Base-by-base conservation (phyloP, 2,888 invertebrate genomes). In the Diplolepis rosae region DNA sequence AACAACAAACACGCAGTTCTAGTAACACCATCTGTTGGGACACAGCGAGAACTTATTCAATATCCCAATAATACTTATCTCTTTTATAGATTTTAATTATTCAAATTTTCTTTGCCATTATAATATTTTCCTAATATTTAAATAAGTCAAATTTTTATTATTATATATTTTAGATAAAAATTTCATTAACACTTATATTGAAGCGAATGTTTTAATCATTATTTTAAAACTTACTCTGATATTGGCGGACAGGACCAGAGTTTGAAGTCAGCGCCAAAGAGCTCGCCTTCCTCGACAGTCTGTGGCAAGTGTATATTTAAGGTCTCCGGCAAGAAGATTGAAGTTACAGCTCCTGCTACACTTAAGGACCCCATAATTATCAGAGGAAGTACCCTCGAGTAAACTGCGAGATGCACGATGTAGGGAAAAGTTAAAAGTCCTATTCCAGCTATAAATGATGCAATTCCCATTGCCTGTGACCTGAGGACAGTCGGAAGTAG, bases 401-500 rank as follows among this genome's bases (percentile, higher is more conserved):
- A 92, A 0, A 91, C 90, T 0, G 92, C 91, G 88, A 93, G 84
- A 79, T 92, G 91, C 0, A 93, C 92, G 75, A 93, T 92, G 82
- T 93, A 92, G 0, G 93, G 93, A 51, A 92, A 92, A 0, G 92
- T 90, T 30, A 93, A 87, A 7, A 93, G 86, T 0, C 93, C 93
- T 27, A 92, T 86, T 1, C 93, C 93, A 1, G 92, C 90, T 78
- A 93, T 90, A 80, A 93, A 92, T 0, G 92, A 92, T 0, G 93
- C 91, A 32, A 93, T 91, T 0, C 92, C 93, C 92, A 93, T 93
- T 0, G 93, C 93, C 79, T 93, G 92, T 0, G 93, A 92, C 48
- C 93, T 88, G 50, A 93, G 83, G 7, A 93, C 93, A 0, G 93
- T 93, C 0, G 93, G 93, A 75, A 93, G 89, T 3, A 93, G 85